Conservation (phyloP, 2,113 vertebrate genomes). For the Urocolius indicus region DNA sequence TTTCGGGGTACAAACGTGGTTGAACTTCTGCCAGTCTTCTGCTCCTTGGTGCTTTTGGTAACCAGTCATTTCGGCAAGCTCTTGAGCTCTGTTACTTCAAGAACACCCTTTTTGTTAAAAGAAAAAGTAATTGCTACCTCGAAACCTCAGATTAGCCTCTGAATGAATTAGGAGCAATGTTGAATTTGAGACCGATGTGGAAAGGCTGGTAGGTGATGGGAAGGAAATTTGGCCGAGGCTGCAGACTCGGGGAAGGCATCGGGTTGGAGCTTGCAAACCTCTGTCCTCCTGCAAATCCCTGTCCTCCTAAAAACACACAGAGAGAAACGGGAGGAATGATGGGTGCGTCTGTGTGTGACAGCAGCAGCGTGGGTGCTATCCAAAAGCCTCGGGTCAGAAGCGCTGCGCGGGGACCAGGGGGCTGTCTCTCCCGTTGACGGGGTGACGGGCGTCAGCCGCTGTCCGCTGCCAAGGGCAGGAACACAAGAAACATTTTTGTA, state of each 20-base stretch:
- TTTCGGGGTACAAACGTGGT: background rate
- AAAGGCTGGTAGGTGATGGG: background rate
- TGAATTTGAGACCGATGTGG: background rate
- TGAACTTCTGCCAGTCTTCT: background rate
- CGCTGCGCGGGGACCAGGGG: accelerated
- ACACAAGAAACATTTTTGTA: constrained; percentile 50
- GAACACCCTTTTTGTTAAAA: background rate
- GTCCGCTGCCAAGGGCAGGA: background rate
- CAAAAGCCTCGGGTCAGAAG: accelerated
- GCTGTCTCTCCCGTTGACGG: background rate
- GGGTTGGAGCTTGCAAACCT: accelerated
- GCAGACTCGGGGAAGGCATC: accelerated
- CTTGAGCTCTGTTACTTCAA: background rate
- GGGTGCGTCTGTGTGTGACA: accelerated
- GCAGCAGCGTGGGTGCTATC: accelerated
- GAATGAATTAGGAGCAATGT: background rate
- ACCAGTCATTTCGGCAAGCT: background rate
- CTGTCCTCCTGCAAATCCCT: accelerated
- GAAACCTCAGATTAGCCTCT: background rate
- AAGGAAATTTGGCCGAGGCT: background rate
- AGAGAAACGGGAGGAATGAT: background rate
- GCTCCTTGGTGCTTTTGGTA: background rate
- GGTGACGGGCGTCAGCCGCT: background rate
- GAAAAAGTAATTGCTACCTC: background rate
- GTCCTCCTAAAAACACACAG: background rate